Percentiles rank a stretch among this genome's conserved stretches.
Conservation (phyloP, 2,113 vertebrate species). For the Corapipo altera region DNA sequence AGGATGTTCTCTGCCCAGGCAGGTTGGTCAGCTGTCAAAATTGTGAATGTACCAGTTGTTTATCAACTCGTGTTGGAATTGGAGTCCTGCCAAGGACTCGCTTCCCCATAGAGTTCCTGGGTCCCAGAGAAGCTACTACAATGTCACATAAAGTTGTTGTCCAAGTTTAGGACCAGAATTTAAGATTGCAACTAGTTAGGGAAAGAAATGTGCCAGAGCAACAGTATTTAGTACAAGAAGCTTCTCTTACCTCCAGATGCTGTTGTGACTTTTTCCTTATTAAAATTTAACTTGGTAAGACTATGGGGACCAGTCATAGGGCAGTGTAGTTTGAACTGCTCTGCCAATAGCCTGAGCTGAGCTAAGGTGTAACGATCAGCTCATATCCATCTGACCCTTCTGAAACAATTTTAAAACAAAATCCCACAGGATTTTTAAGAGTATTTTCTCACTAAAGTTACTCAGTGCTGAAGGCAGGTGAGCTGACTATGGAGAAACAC, state of each 20-base stretch:
- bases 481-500: not conserved
- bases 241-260: not conserved
- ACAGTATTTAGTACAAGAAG: not conserved
- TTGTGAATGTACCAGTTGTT: not conserved
- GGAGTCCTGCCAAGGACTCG: not conserved
- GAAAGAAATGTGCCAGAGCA: not conserved
- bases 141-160: not conserved
- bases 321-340: not conserved
- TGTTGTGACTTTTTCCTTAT: not conserved
- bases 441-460: not conserved
- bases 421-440: not conserved
- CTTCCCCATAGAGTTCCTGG: not conserved
- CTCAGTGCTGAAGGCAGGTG: not conserved
- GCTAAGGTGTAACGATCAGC: not conserved
- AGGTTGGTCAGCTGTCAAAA: not conserved
- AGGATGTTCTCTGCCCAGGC: not conserved
- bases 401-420: not conserved
- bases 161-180: not conserved
- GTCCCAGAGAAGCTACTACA: not conserved
- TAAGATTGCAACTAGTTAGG: not conserved
- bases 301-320: not conserved
- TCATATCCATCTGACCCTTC: not conserved
- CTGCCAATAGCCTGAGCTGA: not conserved
- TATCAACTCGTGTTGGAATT: no score
- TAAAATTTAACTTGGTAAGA: not conserved